Evolutionary conservation across 2,888 invertebrate species (phyloP).

Genomic region (Cataglyphis altisquamis): DNA sequence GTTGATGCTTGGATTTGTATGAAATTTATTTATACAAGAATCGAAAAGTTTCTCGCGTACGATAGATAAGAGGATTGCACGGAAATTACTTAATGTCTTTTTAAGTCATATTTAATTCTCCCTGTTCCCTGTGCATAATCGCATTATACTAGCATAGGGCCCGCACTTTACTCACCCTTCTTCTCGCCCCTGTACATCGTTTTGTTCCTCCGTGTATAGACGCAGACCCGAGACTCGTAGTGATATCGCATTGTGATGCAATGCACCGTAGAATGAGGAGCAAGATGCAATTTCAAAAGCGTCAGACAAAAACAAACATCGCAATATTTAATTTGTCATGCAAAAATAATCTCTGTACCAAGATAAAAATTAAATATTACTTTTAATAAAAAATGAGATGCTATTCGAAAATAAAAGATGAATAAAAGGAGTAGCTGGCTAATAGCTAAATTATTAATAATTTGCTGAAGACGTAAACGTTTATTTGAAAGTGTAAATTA

Average conservation of each 20-base stretch:
- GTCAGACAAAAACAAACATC: slow-evolving; percentile 31
- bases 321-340: slow-evolving; percentile 13
- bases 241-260: slow-evolving; percentile 53
- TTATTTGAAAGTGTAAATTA: slow-evolving; percentile 29
- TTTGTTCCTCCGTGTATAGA: slow-evolving; percentile 38
- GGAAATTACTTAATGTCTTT: slow-evolving; percentile 57
- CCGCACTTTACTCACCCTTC: slow-evolving; percentile 7
- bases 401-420: neutral
- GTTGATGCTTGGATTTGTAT: neutral
- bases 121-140: slow-evolving; percentile 48
- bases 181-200: slow-evolving; percentile 47
- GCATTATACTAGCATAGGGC: slow-evolving; percentile 46
- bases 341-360: slow-evolving; percentile 4
- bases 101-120: slow-evolving; percentile 57
- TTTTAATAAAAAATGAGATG: neutral
- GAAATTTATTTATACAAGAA: slow-evolving; percentile 12
- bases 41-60: slow-evolving; percentile 17
- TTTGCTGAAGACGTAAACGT: neutral
- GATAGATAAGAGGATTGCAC: slow-evolving; percentile 17
- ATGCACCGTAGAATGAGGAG: slow-evolving; percentile 50
- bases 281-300: slow-evolving; percentile 46
- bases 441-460: neutral
- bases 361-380: slow-evolving; percentile 29
- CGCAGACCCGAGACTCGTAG: slow-evolving; percentile 26
- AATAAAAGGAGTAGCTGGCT: neutral